Base-by-base conservation (phyloP, 2,113 vertebrate genomes). In the Suncus etruscus region DNA sequence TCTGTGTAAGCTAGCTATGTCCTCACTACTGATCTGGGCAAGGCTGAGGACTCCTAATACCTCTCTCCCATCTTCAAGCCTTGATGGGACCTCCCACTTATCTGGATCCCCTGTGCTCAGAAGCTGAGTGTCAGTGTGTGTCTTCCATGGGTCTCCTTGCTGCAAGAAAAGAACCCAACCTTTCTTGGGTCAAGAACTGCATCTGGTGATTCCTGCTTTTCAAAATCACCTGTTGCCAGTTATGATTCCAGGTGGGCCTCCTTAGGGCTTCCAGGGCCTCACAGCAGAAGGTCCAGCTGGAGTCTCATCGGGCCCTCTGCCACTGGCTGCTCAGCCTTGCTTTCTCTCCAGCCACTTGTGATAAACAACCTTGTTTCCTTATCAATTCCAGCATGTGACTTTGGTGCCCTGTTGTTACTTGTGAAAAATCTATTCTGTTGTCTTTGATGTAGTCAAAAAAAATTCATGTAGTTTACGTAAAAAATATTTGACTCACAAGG, bases 301-400 rank as follows among this genome's bases (percentile, higher is more conserved):
- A 39, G 58, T 70, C 74, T 75, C 47, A 29, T n/a, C 84, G 76
- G 63, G 61, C 47, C 66, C 86, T 86, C 50, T 80, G 83, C 78
- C 73, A 48, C 91, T 91, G 89, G 24, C 72, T 90, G 91, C 73
- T 95, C 90, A 91, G 69, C 89, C 81, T 92, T 88, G 80, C 83
- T 89, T 45, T 86, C 83, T 76, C 86, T 89, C 68, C 63, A 90
- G 80, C 89, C 93, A 93, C 48, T 83, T 95, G 94, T 93, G 93
- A 91, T 75, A 89, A 24, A 91, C 91, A 79, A 91, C 96, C 95
- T 97, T 95, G 91, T 97, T 97, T 98, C 97, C 96, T 81, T 96
- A 97, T 91, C 95, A 97, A 97, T 96, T 97, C 97, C 97, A 98
- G 98, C 98, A 98, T 98, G 98, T 98, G 97, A 98, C 96, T 97